Evolutionary conservation across 2,797 vertebrate genomes (phyloP).

Genomic region (Acanthiza pusilla): DNA sequence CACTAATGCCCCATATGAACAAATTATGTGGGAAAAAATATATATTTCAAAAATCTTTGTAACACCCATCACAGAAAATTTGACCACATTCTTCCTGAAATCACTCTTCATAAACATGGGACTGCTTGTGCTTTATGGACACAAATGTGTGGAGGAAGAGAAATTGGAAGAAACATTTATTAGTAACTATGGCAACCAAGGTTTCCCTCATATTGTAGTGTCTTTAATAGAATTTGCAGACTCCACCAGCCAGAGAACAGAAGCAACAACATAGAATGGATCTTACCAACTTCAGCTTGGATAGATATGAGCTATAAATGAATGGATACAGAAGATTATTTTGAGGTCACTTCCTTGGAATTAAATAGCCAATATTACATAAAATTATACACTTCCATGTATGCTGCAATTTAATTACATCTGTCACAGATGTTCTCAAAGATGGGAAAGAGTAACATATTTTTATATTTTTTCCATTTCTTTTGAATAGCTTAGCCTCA

Average conservation of each 20-base stretch:
- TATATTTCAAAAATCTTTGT: neutral
- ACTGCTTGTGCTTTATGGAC: neutral
- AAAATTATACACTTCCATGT: neutral
- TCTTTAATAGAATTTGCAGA: neutral
- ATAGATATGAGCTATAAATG: neutral
- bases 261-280: neutral
- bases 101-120: neutral
- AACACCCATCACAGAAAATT: neutral
- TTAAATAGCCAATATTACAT: neutral
- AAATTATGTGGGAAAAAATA: neutral
- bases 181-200: neutral
- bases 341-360: neutral
- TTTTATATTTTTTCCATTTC: neutral
- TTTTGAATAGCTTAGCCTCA: neutral
- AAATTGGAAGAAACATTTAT: neutral
- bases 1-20: neutral
- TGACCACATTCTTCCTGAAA: neutral
- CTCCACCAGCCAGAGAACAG: neutral
- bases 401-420: neutral
- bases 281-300: neutral
- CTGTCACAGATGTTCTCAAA: neutral
- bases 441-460: neutral
- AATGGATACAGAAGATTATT: neutral
- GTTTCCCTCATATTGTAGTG: neutral
- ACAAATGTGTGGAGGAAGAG: neutral